Evolutionary conservation across 2,113 vertebrate species (phyloP), one percentile per base, ranked within the genome.

Genomic region (Shinisaurus crocodilurus): DNA sequence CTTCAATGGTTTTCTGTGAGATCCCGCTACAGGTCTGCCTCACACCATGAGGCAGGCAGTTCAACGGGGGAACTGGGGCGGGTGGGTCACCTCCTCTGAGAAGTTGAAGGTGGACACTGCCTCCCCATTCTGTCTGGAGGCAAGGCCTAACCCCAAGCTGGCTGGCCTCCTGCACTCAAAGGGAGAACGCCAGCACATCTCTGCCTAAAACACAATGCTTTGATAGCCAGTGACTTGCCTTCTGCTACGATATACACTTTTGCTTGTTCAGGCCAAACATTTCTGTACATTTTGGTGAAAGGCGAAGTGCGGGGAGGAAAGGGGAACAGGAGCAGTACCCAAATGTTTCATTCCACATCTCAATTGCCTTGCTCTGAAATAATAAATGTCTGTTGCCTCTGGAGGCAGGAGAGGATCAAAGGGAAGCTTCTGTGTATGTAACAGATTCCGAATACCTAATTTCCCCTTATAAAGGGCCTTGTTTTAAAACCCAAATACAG

Each of bases 401-500:
- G 34, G 95, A 95, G 95, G 94, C 83, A 90, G 89, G 87, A 93
- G 67, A 91, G 94, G 96, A 96, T 96, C 95, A 96, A 96, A 96
- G 94, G 0, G 0, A 93, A 92, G 86, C 89, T 95, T 94, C 94
- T 76, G 92, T 45, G 20, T n/a, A 86, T 92, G 94, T 95, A 94
- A 95, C 93, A 92, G 94, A 90, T 94, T 92, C 81, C 89, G 91
- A 96, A 96, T 96, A 94, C 90, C 95, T 95, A 96, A 96, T 95
- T 96, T 90, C 94, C 94, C 89, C 87, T 91, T 95, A 90, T 93
- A 96, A 96, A 94, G 93, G 92, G 92, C 92, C 95, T 96, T 96
- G 95, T 96, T 96, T 96, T 95, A 96, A 94, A 96, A 94, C 94
- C 91, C 95, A 95, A 96, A 96, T 91, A 96, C 95, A 96, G 94